These are phyloP conservation scores for Hemicrepidius hirtus DNA, from an alignment of 2,888 invertebrate species.

Conservation along the genomic window DNA sequence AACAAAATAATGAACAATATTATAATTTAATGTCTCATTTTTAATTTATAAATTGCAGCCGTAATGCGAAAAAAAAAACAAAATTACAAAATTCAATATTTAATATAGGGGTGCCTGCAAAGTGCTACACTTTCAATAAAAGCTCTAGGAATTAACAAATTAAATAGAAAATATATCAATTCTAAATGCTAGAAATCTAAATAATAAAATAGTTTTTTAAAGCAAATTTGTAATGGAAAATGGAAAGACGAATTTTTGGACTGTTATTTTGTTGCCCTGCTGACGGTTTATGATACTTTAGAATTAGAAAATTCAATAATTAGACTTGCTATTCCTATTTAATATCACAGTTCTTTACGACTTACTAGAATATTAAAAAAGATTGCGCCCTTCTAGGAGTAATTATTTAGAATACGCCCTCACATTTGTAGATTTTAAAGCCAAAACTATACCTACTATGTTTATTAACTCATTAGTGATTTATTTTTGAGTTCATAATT, in stretches of 20 bases:
- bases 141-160: slow-evolving; percentile 46
- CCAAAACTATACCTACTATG: slow-evolving; percentile 24
- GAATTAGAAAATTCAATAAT: slow-evolving; percentile 34
- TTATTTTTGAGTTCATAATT: slow-evolving; percentile 9
- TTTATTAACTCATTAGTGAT: slow-evolving; percentile 21
- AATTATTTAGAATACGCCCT: slow-evolving; percentile 30
- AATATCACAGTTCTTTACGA: slow-evolving; percentile 24
- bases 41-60: background rate
- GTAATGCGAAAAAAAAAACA: slow-evolving; percentile 2
- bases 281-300: slow-evolving; percentile 29
- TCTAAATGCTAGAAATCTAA: slow-evolving; percentile 50
- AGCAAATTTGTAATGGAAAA: slow-evolving; percentile 47
- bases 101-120: slow-evolving; percentile 54
- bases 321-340: slow-evolving; percentile 34
- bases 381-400: slow-evolving; percentile 19
- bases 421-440: slow-evolving; percentile 20
- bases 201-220: slow-evolving; percentile 53
- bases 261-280: slow-evolving; percentile 39
- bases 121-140: slow-evolving; percentile 49
- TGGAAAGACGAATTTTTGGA: slow-evolving; percentile 34
- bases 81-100: slow-evolving; percentile 43
- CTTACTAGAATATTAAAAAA: slow-evolving; percentile 30
- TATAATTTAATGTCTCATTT: background rate
- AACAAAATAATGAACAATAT: background rate
- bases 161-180: slow-evolving; percentile 48